Evolutionary conservation across 2,113 vertebrate species (phyloP), one percentile per base, ranked within the genome.

Genomic region (Ptychochromis oligacanthus): DNA sequence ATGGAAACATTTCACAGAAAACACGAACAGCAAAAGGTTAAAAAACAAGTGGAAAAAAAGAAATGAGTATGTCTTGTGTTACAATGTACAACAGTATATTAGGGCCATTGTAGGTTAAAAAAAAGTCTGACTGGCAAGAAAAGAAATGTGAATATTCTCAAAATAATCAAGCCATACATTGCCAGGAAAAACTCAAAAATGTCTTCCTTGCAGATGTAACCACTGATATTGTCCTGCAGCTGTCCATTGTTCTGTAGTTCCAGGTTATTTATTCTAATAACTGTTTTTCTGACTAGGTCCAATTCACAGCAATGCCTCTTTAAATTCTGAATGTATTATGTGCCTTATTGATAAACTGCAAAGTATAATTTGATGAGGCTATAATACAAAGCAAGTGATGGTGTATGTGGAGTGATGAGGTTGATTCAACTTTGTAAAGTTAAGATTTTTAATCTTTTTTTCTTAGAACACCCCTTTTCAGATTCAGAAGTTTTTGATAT

Each of bases 11-110:
- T n/a, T 52, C 24, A 72, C 65, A 52, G 52, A 28, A 26, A 77
- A 46, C 74, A 24, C 4, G 9, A 40, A 38, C 1, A 6, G 20
- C 3, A 24, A 0, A 8, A 2, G 14, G 2, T 1, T 4, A 1
- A 1, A 14, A 61, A 12, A 10, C 3, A 40, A 40, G 9, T 38
- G 26, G 3, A 20, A 72, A 72, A 34, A 0, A 54, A 55, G 18
- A 55, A 10, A 22, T 12, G 10, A 22, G 10, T 22, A 56, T 56
- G 4, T 12, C 13, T 1, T 15, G 22, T 5, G 38, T 6, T 67
- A 43, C 17, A 49, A 46, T 18, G 14, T 7, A 70, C 64, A 70
- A 24, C 64, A 70, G 24, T 28, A 70, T 49, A 70, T 70, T 28
- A 49, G 64, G 40, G 40, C 24, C 24, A 12, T 49, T 26, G 2